Evolutionary conservation across 2,113 vertebrate genomes (phyloP), one percentile per base, ranked within the genome.

Genomic region (Anarhynchus alexandrinus): DNA sequence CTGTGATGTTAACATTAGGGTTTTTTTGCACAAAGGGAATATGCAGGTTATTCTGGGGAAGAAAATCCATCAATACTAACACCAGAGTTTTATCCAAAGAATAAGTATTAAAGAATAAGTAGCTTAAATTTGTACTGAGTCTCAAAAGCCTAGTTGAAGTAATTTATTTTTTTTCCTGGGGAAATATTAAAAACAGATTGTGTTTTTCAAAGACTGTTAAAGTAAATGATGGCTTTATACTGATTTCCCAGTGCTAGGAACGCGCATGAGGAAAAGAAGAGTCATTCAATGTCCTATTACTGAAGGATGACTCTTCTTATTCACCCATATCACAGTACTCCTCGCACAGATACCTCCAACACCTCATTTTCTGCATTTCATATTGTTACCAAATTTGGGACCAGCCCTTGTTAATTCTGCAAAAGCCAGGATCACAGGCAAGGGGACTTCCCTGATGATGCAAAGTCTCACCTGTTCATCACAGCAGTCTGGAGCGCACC

Each of bases 111-210:
- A 89, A 77, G 38, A 82, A 12, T 58, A 76, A 71, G 77, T 10
- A 89, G 77, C 64, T 94, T 87, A 73, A 73, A 91, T 73, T 86
- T 67, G 38, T 55, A 86, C 26, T 14, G 62, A 89, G 62, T 83
- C 64, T 86, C 72, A 86, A 93, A 69, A 88, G 42, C 54, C 54
- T 58, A 42, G 13, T 62, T 82, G 36, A 86, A 71, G 27, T 18
- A 65, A 19, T 64, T 17, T 8, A 29, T 89, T 88, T 82, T 8
- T 89, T 88, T 82, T 67, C 65, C 57, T 42, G 47, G n/a, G 55
- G 27, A 92, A 96, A 61, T 54, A 55, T 34, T 43, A 84, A 78
- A 32, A 73, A 80, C 29, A 84, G 51, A 81, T 27, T 65, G 43
- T 77, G 64, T 73, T 93, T 91, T 90, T 78, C 49, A 70, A 83